Conservation (phyloP, 2,888 invertebrate species). For the Cataglyphis altisquamis region DNA sequence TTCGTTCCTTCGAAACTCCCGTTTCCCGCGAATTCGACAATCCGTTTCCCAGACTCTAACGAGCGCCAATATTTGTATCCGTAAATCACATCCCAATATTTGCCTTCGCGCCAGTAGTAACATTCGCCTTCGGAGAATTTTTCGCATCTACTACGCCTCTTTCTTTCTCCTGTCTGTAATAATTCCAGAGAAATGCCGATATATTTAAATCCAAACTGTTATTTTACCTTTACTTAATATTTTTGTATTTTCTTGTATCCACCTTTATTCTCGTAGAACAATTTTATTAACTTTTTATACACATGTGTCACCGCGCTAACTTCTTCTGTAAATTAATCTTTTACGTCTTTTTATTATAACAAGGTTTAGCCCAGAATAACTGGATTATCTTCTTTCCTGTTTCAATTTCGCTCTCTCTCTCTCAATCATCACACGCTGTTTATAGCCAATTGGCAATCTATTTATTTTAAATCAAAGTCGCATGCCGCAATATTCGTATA, state of each 20-base stretch:
- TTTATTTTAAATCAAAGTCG: neutral
- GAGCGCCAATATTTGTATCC: slow-evolving; percentile 78
- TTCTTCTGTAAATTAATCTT: neutral
- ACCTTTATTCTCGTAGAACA: neutral
- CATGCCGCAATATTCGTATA: neutral
- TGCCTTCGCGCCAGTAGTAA: slow-evolving; percentile 65
- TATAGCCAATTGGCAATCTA: slow-evolving; percentile 58
- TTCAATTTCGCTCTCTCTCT: neutral
- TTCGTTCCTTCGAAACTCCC: slow-evolving; percentile 45
- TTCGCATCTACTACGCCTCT: slow-evolving; percentile 39
- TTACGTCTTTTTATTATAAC: slow-evolving; percentile 5
- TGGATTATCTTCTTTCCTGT: neutral
- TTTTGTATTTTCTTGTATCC: neutral
- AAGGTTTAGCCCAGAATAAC: neutral
- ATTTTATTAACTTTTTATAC: neutral
- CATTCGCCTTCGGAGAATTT: slow-evolving; percentile 72
- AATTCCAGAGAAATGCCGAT: neutral
- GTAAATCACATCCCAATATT: slow-evolving; percentile 77
- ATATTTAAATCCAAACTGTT: slow-evolving; percentile 7
- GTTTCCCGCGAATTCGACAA: slow-evolving; percentile 62
- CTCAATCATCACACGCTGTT: slow-evolving; percentile 4
- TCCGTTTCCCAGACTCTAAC: slow-evolving; percentile 69
- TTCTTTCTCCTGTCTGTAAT: neutral
- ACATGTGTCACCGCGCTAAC: neutral
- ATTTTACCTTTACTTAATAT: neutral